Evolutionary conservation across 2,113 vertebrate species (phyloP).

Genomic region (Tonatia bakeri): DNA sequence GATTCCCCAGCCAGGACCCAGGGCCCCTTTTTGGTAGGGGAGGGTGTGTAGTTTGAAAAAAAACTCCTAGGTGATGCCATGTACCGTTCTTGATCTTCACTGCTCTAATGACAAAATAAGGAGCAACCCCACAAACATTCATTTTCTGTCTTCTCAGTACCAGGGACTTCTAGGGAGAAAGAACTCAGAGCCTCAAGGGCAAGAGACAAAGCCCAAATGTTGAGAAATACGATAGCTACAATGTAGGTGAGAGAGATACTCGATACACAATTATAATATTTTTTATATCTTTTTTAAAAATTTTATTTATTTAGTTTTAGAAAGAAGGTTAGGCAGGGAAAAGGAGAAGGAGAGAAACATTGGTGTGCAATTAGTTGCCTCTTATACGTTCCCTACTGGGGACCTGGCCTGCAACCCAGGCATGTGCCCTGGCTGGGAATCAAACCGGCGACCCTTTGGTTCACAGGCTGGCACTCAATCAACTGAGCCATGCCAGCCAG

Average conservation of each 20-base stretch:
- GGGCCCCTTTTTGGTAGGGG: background rate
- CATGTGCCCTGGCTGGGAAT: too few species aligned
- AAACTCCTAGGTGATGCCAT: background rate
- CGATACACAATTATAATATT: background rate
- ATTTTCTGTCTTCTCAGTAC: background rate
- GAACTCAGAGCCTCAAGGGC: background rate
- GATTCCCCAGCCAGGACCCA: background rate
- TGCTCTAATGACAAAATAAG: background rate
- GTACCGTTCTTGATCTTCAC: background rate
- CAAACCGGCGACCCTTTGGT: too few species aligned
- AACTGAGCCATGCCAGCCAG: too few species aligned
- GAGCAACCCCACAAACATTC: background rate
- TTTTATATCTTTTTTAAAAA: background rate
- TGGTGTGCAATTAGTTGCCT: too few species aligned
- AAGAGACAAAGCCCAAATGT: background rate
- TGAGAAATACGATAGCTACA: background rate
- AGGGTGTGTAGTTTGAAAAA: background rate
- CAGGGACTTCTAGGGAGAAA: background rate
- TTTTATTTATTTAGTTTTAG: too few species aligned
- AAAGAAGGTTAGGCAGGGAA: too few species aligned
- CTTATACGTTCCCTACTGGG: too few species aligned
- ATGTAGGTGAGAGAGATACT: background rate
- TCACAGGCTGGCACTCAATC: too few species aligned
- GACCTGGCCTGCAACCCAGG: too few species aligned
- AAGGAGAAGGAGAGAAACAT: too few species aligned